phyloP scores from a whole-genome alignment of 1,140 invertebrate species.

The Calosoma granatense region DNA sequence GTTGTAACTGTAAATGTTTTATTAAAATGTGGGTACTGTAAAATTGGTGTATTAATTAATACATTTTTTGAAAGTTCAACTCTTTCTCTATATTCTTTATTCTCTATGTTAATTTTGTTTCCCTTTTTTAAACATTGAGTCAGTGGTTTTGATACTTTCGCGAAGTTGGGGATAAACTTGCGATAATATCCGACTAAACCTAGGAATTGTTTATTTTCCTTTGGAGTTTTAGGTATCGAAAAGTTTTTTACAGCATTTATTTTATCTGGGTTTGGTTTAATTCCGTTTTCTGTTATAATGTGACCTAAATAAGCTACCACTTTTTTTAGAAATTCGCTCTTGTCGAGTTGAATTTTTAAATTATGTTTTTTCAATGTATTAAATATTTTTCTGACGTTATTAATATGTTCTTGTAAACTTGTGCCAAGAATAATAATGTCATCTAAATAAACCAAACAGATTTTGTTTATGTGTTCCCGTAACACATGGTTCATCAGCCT shows the following conservation, averaged over 20 bases:
- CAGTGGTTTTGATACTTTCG: conserved; percentile 29
- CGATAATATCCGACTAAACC: conserved; percentile 17
- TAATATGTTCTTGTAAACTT: conserved; percentile 20
- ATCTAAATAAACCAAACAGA: conserved; percentile 30
- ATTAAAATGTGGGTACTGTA: conserved; percentile 28
- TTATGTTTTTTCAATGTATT: conserved; percentile 16
- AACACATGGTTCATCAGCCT: conserved; percentile 33
- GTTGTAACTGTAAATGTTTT: conserved; percentile 26
- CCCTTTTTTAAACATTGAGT: conserved; percentile 29
- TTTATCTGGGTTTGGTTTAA: conserved; percentile 17
- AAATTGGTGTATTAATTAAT: conserved; percentile 18
- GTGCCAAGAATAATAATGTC: conserved; percentile 22
- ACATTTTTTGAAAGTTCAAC: conserved; percentile 19
- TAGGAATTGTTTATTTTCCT: conserved; percentile 18
- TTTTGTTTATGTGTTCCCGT: conserved; percentile 21
- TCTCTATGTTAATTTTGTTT: not conserved
- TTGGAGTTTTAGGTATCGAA: conserved; percentile 16
- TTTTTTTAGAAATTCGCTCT: conserved; percentile 20
- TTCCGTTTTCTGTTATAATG: conserved; percentile 15
- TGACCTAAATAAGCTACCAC: conserved; percentile 14
- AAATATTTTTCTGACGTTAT: conserved; percentile 17
- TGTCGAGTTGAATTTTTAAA: conserved; percentile 23
- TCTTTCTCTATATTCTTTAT: conserved; percentile 11
- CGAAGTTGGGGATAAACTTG: conserved; percentile 21
- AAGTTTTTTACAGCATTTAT: conserved; percentile 16